These are phyloP conservation scores for Ernsta delagoae DNA, from an alignment of 2,888 invertebrate genomes.

Conservation along the genomic window DNA sequence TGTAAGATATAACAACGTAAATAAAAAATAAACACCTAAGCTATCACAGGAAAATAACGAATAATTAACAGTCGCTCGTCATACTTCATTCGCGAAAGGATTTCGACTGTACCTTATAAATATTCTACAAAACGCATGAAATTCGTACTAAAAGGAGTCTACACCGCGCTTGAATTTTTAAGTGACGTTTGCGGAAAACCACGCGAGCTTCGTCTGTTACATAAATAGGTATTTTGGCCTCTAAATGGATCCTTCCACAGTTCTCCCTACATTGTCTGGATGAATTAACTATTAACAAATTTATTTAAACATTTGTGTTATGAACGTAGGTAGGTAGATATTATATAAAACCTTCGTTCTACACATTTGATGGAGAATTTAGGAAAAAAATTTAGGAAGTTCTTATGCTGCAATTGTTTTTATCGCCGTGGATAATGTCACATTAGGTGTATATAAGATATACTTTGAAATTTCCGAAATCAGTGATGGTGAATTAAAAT, in stretches of 20 bases:
- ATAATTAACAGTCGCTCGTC: constrained; percentile 19
- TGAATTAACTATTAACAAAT: constrained; percentile 25
- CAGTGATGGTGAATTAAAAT: too few species aligned
- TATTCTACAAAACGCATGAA: constrained; percentile 35
- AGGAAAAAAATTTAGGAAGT: not conserved
- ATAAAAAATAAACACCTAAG: not conserved
- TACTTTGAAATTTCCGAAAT: too few species aligned
- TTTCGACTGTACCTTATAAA: constrained; percentile 23
- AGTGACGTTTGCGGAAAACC: constrained; percentile 43
- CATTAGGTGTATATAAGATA: too few species aligned
- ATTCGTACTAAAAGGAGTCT: constrained; percentile 37
- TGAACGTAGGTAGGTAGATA: not conserved
- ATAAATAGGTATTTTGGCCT: constrained; percentile 29
- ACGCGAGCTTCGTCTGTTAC: constrained; percentile 39
- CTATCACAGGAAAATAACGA: not conserved
- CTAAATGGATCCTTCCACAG: constrained; percentile 27
- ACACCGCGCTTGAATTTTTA: constrained; percentile 38
- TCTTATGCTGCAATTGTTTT: too few species aligned
- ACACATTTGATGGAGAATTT: not conserved
- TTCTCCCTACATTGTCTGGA: constrained; percentile 23
- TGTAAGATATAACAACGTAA: too few species aligned
- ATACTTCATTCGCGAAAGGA: constrained; percentile 13
- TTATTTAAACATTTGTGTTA: constrained; percentile 16
- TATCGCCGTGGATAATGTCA: too few species aligned
- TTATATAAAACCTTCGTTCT: too few species aligned